Evolutionary conservation across 2,113 vertebrate species (phyloP), one percentile per base, ranked within the genome.

Genomic region (Trogon surrucura): DNA sequence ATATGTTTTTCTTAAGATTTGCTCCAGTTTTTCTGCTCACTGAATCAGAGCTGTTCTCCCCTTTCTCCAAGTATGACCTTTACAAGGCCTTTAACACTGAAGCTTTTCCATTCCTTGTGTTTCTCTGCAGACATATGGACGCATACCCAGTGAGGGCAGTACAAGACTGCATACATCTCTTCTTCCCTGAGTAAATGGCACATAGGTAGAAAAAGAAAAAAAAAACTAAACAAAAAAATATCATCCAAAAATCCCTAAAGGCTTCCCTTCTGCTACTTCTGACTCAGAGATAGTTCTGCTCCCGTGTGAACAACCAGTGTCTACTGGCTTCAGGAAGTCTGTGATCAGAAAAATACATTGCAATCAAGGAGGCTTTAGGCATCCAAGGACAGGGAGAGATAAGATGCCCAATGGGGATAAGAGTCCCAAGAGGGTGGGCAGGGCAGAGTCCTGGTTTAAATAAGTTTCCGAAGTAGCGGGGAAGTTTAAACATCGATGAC

Each of bases 171-270:
- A 8, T 56, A 79, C 25, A 0, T 57, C 72, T 87, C 86, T 93
- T 91, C 95, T 84, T 97, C 94, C 94, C 94, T 93, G 94, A 96
- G 93, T 91, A 95, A 95, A 91, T 25, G 56, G 83, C 72, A 94
- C 64, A 61, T 2, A 62, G 79, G 51, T 74, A 5, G 77, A 90
- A 83, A 60, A 53, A n/a, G 38, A 41, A 41, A 41, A 41, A 41
- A 41, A 41, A 41, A 9, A 41, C 10, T 41, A 14, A 34, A 5
- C 41, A 11, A 11, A 41, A 41, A 41, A 41, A 41, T 12, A 41
- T 41, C 41, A 41, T 9, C 16, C 34, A 72, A 29, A 26, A 11
- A 7, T 18, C 7, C 18, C 58, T 34, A n/a, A 93, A 73, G 27
- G 26, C 34, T 85, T 75, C 45, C 54, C 15, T 95, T 85, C 83